These are phyloP conservation scores for Drosophila tropicalis DNA, from an alignment of 1,140 invertebrate genomes.

Conservation along the genomic window DNA sequence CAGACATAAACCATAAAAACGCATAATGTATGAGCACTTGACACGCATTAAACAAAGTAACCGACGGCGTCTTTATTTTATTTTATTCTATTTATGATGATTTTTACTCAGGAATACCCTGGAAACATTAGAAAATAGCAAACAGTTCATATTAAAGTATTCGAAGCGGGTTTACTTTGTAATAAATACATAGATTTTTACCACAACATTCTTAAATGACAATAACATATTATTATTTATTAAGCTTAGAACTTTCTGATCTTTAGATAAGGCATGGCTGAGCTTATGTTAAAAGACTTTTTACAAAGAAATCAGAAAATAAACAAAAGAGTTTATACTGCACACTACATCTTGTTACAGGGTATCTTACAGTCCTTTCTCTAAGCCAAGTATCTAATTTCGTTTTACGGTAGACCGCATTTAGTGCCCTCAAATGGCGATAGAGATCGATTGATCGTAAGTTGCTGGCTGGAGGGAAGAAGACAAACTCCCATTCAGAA, in stretches of 20 bases:
- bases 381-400: no score
- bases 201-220: no score
- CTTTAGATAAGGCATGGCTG: no score
- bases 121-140: not conserved
- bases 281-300: not conserved
- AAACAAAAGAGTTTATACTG: no score
- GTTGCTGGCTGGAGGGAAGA: not conserved
- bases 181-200: no score
- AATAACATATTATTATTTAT: no score
- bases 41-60: constrained; percentile 70
- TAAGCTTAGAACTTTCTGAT: no score
- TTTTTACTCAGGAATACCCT: not conserved
- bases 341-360: not conserved
- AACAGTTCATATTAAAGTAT: not conserved
- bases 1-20: constrained; percentile 63
- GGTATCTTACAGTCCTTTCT: not conserved
- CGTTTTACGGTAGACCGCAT: constrained; percentile 32
- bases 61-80: constrained; percentile 24
- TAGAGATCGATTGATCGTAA: constrained; percentile 27
- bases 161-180: no score
- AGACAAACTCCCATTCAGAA: not conserved
- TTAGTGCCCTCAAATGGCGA: constrained; percentile 52
- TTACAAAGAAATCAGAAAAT: no score
- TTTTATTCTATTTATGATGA: constrained; percentile 18
- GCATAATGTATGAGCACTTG: constrained; percentile 74